Evolutionary conservation across 2,888 invertebrate species (phyloP), one percentile per base, ranked within the genome.

Genomic region (Hetaerina titia): DNA sequence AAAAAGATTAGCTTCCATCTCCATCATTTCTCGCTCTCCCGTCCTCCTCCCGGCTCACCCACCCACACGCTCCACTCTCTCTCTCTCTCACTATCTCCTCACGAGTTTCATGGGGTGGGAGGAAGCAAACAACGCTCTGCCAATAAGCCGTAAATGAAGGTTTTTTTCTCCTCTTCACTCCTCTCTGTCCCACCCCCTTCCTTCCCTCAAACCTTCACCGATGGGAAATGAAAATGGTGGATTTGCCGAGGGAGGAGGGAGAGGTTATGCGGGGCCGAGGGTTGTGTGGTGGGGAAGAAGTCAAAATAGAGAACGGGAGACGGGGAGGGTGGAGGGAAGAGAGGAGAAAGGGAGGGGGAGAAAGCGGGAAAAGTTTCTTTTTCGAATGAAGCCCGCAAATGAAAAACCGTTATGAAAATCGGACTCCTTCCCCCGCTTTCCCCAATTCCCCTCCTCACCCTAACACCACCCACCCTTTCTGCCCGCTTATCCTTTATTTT

Each of bases 1-100:
- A 64, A 74, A 92, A 74, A 92, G 92, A 92, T 92, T 92, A 92
- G 92, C 92, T 92, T 69, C 92, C 92, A 69, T 92, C 92, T 92
- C 69, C 92, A 92, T 92, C 92, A 92, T 92, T 92, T 92, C 69
- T 92, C 69, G 56, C 45, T 69, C 63, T 89, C 57, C 58, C n/a
- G 9, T 56, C 22, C 0, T 6, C 87, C 45, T 1, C 45, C 4
- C 45, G 45, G 45, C 45, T 45, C 45, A 4, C 45, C 45, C 45
- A 45, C 45, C 45, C 45, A 45, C 45, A 45, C 45, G 45, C 45
- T 45, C 45, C 45, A 45, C 45, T 45, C 45, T 45, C 45, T 45
- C 45, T 45, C 45, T 45, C 45, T 45, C 45, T 45, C 45, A 45
- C 45, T 45, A 45, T 45, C 45, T 45, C 45, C 45, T 45, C 45